Base-by-base conservation (phyloP, 2,113 vertebrate genomes). In the Colinus virginianus region DNA sequence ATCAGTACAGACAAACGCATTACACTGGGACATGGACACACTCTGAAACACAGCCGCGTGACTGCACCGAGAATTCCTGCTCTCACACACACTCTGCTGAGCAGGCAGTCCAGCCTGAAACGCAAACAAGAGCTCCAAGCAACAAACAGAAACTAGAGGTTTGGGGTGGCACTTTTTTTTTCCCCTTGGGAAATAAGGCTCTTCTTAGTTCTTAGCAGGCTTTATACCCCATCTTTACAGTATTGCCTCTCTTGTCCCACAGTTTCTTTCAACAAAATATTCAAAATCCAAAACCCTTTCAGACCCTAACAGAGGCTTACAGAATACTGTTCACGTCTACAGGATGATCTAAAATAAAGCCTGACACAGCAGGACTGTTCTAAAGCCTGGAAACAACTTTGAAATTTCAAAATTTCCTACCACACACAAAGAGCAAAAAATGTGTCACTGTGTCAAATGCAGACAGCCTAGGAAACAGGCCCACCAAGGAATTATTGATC, bases 1-100 rank as follows among this genome's bases (percentile, higher is more conserved):
- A 91, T 77, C 79, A 63, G 13, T 45, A 94, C 49, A 80, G 89
- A 95, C 68, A 94, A 95, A 89, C 48, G 43, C 87, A 62, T 87
- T 90, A 90, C 63, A 76, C 45, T 74, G 8, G 63, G 78, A 92
- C 75, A 79, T 1, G 49, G 74, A 85, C 81, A 83, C 78, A 85
- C 72, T 83, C 51, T 0, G 0, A 71, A 95, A 85, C 75, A 84
- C 89, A 90, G 55, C 25, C 55, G 69, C 61, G 32, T 92, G 88
- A 87, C 80, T 71, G n/a, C 43, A 53, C 85, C 48, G 9, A 77
- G 84, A 82, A 58, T 55, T 77, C 81, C 59, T 80, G 75, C 46
- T 88, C 80, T 89, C 84, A 67, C 59, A 2, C 13, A 63, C 87
- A 67, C 75, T 55, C 79, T 36, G 5, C 87, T 85, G 75, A 94